Conservation (phyloP, 2,113 vertebrate genomes). For the Prunella fulvescens region DNA sequence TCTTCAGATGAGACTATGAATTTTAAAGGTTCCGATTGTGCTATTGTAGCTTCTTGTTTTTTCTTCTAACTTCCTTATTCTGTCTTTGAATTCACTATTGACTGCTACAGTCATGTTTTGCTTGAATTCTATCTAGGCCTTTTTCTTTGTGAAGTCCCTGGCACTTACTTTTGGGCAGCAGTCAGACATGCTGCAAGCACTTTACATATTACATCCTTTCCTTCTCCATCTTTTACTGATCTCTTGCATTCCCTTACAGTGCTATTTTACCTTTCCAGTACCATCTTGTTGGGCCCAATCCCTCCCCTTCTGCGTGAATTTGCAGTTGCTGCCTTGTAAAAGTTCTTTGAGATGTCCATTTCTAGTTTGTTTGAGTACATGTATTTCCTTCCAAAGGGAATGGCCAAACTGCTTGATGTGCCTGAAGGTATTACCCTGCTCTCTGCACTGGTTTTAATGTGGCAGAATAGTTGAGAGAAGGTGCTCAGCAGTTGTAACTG, state of each 20-base stretch:
- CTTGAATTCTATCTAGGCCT: background rate
- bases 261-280: background rate
- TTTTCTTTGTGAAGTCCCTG: background rate
- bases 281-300: background rate
- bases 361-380: background rate
- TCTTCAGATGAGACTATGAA: background rate
- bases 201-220: background rate
- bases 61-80: background rate
- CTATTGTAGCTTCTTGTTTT: background rate
- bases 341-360: rapidly evolving
- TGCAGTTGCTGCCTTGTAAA: background rate
- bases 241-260: background rate
- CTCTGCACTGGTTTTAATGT: background rate
- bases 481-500: background rate
- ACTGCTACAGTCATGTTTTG: background rate
- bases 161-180: background rate
- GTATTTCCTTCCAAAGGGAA: background rate
- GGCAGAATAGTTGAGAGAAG: background rate
- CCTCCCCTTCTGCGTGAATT: rapidly evolving
- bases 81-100: background rate
- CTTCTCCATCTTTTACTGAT: background rate
- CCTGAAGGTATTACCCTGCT: background rate
- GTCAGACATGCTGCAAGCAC: background rate
- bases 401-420: background rate
- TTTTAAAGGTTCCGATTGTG: background rate